Base-by-base conservation (phyloP, 2,888 invertebrate genomes). In the Drosophila pegasa region DNA sequence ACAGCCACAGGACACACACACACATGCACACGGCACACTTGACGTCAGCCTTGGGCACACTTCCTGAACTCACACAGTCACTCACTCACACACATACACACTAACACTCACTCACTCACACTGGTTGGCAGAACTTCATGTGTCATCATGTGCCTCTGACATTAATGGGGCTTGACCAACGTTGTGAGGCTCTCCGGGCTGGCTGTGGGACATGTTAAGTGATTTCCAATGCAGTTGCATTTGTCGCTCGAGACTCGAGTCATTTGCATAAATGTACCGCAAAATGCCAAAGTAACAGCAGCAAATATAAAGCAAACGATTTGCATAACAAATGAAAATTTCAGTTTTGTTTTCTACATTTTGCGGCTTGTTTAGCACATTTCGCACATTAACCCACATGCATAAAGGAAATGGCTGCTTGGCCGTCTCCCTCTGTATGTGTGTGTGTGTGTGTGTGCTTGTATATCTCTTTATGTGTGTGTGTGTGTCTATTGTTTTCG, bases 191-290 rank as follows among this genome's bases (percentile, higher is more conserved):
- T 25, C 48, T 33, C 43, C 6, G 43, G 31, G 9, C 29, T 10
- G n/a, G 5, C 20, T 27, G 10, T 18, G 14, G 58, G 37, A 47
- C 54, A 40, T 50, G 78, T 67, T 83, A 80, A 83, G 85, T 83
- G 82, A 87, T 83, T 83, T 87, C 65, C 87, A 83, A 87, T 83
- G 87, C 82, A 83, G 82, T 81, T 81, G 81, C 78, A 71, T 76
- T 64, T 76, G 76, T 79, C 76, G 63, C 54, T 25, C 62, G 33
- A 71, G 45, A 60, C 54, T 25, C 62, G 33, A 71, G 45, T 62
- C 67, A 82, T 82, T 82, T 82, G 82, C 82, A 82, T 82, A 80
- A 71, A 67, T 83, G 68, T 58, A 58, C 65, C 67, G 59, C 61
- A 47, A 69, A 77, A 64, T 81, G 62, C 52, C 62, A 58, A 76